phyloP scores from a whole-genome alignment of 2,113 vertebrate genomes.

The Pomatorhinus ruficollis region DNA sequence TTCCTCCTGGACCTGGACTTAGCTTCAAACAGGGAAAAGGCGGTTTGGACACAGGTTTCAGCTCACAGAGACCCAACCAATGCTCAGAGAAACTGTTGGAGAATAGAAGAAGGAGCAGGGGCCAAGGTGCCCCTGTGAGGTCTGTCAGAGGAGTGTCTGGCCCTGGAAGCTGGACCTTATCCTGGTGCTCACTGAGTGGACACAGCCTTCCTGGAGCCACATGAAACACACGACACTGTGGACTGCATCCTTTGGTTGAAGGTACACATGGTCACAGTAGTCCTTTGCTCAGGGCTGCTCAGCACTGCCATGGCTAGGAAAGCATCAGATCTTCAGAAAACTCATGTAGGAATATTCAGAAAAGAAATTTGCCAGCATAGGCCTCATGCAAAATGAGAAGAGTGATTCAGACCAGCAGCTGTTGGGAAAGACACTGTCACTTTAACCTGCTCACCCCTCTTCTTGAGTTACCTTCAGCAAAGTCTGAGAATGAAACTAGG shows the following conservation, averaged over 20 bases:
- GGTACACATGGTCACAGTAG: too few relatives aligned
- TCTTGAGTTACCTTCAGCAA: not conserved
- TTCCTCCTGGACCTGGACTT: not conserved
- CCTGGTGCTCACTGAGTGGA: accelerated
- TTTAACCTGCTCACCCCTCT: not conserved
- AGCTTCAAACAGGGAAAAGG: not conserved
- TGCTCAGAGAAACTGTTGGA: not conserved
- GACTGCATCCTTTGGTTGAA: not conserved
- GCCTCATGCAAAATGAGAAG: not conserved
- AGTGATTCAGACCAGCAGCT: not conserved
- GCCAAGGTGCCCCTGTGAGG: accelerated
- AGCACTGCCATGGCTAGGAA: not conserved
- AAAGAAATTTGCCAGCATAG: not conserved
- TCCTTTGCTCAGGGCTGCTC: not conserved
- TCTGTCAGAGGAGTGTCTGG: not conserved
- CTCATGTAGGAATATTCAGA: accelerated
- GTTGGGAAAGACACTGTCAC: not conserved
- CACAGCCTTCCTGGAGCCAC: not conserved
- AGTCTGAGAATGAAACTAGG: not conserved
- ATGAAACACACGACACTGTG: not conserved
- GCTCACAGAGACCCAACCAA: not conserved
- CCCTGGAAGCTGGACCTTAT: not conserved
- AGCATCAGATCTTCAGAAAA: not conserved
- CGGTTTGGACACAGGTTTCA: not conserved
- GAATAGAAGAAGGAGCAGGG: not conserved